Conservation (phyloP, 1,140 invertebrate genomes). For the Andrena cerasifolii region DNA sequence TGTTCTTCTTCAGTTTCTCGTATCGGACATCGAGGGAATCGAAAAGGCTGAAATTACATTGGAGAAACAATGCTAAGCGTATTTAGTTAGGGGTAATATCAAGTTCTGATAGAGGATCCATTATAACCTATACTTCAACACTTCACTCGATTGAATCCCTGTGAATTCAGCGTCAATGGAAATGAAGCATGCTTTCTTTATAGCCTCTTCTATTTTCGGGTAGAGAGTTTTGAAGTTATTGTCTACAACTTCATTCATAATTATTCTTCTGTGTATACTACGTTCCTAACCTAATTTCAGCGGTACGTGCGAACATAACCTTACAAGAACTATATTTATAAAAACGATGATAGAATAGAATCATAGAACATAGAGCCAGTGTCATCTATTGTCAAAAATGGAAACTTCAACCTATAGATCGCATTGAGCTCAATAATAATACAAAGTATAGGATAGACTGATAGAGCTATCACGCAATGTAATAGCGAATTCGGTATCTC, state of each 20-base stretch:
- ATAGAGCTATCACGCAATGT: too few relatives aligned
- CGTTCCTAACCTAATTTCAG: too few relatives aligned
- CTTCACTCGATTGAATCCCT: conserved; percentile 82
- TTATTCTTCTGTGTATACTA: background rate
- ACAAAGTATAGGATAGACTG: too few relatives aligned
- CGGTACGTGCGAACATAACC: too few relatives aligned
- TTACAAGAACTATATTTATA: too few relatives aligned
- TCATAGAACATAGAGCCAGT: too few relatives aligned
- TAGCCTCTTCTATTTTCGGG: conserved; percentile 79
- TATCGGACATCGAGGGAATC: conserved; percentile 86
- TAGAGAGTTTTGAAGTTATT: conserved; percentile 82
- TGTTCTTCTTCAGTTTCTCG: conserved; percentile 82
- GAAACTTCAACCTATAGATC: too few relatives aligned
- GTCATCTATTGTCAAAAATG: too few relatives aligned
- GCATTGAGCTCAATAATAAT: too few relatives aligned
- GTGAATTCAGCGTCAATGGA: conserved; percentile 88
- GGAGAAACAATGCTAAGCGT: conserved; percentile 4
- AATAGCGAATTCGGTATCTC: too few relatives aligned
- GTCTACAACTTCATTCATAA: conserved; percentile 81
- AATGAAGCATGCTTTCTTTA: conserved; percentile 83
- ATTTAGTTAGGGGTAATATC: background rate
- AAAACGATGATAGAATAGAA: too few relatives aligned
- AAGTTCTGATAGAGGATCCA: background rate
- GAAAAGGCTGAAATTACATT: conserved; percentile 86
- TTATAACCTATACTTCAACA: conserved; percentile 82